phyloP scores from a whole-genome alignment of 1,140 invertebrate genomes.

The Triops longicaudatus region DNA sequence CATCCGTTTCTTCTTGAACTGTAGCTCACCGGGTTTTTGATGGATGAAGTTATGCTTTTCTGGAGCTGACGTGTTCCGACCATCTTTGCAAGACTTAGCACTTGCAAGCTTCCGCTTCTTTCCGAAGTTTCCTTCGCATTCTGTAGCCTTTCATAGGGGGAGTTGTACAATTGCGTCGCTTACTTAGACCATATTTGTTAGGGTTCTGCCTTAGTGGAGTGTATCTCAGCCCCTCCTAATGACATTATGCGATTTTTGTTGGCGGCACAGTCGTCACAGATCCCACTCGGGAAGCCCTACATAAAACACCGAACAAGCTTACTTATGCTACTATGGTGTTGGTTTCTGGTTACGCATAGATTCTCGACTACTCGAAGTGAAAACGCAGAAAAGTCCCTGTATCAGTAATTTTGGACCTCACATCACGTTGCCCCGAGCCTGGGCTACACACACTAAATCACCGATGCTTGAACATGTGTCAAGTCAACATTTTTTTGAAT shows the following conservation, averaged over 20 bases:
- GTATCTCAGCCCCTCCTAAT: not conserved
- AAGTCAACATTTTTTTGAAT: not conserved
- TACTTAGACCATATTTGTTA: not conserved
- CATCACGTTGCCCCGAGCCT: not conserved
- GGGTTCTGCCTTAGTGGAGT: not conserved
- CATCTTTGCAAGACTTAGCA: not conserved
- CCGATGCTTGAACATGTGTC: not conserved
- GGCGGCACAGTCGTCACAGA: conserved; percentile 1
- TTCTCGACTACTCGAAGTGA: too few species aligned
- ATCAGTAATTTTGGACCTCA: not conserved
- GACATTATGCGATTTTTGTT: conserved; percentile 12
- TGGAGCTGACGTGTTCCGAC: not conserved
- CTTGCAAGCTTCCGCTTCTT: not conserved
- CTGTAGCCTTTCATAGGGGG: not conserved
- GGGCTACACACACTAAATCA: not conserved
- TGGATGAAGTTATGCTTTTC: not conserved
- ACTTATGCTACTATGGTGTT: not conserved
- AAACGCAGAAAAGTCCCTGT: too few species aligned
- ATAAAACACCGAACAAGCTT: not conserved
- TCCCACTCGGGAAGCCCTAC: not conserved
- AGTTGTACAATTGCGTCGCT: not conserved
- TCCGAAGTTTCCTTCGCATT: not conserved
- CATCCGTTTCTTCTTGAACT: not conserved
- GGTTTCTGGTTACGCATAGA: not conserved
- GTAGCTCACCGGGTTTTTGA: not conserved